Evolutionary conservation across 2,888 invertebrate genomes (phyloP), one percentile per base, ranked within the genome.

Genomic region (Oegoconia quadripuncta): DNA sequence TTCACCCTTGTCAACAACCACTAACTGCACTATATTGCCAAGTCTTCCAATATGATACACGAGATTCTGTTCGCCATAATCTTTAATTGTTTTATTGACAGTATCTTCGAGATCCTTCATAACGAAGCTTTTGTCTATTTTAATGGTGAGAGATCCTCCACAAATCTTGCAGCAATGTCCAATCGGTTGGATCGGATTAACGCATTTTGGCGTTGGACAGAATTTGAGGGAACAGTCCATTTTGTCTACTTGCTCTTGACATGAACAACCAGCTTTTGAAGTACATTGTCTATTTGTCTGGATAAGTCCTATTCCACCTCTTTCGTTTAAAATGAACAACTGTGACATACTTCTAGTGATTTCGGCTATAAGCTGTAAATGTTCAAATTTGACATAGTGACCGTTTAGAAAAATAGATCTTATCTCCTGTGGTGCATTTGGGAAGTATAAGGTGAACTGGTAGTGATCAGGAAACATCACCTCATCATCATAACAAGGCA

Each of bases 101-200:
- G 70, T 55, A 28, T 74, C 62, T 30, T 60, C 61, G 20, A 84
- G 80, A 0, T 45, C 39, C 18, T 53, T 53, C 42, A 74, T 64
- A 27, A 75, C 68, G 30, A 82, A 84, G 20, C 54, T 64, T 41
- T 71, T 57, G 1, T 71, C 66, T 1, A 73, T 46, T 27, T 74
- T 55, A 34, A 82, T 74, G 0, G 57, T 41, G 11, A 84, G 46
- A 8, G 59, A 60, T 2, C 83, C 86, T 0, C 86, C 86, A 34
- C 86, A 86, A 29, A 84, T 71, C 35, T 74, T 71, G 35, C 86
- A 86, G 44, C 86, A 86, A 48, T 78, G 79, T 1, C 86, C 86
- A 0, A 50, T 37, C 4, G 86, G 83, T 34, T 79, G 70, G 6
- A 86, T 59, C 1, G 86, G 80, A 45, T 72, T 41, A 0, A 67